Evolutionary conservation across 2,888 invertebrate genomes (phyloP), one percentile per base, ranked within the genome.

Genomic region (Aphodius sticticus): DNA sequence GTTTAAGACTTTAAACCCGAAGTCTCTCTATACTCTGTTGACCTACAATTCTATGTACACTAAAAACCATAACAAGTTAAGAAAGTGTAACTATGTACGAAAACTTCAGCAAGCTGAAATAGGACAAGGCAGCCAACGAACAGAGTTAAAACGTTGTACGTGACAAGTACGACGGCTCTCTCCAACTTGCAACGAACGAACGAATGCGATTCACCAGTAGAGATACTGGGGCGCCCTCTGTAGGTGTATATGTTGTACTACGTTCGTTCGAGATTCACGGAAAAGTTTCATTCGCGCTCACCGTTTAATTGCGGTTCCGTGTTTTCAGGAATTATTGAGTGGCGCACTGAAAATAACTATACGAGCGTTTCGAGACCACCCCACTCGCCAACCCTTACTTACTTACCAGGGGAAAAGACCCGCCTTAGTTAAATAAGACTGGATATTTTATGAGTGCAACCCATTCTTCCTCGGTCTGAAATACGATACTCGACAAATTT

Each of bases 251-350:
- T 53, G 53, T 12, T 9, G 53, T 53, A 53, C 53, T 53, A 53
- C 9, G 53, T 53, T 53, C 53, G 53, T 53, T 12, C 12, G 53
- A 9, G 53, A 53, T 53, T 53, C 53, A 12, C 53, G 53, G 7
- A 53, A 53, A 53, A 53, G 78, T 78, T 78, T 75, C 74, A 78
- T 78, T 78, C 74, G 72, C 78, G 72, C 77, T 69, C 35, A n/a
- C 78, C 75, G 78, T 75, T 78, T 78, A 78, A 78, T 78, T 78
- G 76, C 78, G 74, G 69, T 75, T 75, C 78, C 78, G 70, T 78
- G 75, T 78, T 78, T 75, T 78, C 76, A 78, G 76, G 78, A 78
- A 78, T 78, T 78, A 78, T 78, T 70, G 78, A 75, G 53, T 53
- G 53, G 53, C 53, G 53, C 12, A 12, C 53, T 53, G 53, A 53